These are phyloP conservation scores for Botia kubotai DNA, from an alignment of 2,797 vertebrate genomes.

Conservation along the genomic window DNA sequence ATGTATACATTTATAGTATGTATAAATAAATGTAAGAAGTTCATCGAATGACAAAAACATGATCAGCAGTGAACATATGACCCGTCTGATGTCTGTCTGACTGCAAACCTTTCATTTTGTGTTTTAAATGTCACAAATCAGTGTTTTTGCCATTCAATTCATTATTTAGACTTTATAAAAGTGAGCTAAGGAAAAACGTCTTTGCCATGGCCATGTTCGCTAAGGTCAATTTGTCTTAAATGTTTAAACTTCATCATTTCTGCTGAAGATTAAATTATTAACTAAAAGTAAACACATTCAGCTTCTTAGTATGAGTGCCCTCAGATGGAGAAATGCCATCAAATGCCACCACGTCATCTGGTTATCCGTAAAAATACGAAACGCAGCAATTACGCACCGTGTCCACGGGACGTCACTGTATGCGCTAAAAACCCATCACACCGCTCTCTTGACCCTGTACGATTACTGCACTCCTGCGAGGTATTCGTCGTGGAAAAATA, in stretches of 20 bases:
- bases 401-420: slow-evolving; percentile 35
- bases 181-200: not conserved
- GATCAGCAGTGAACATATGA: not conserved
- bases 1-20: no score
- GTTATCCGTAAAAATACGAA: not conserved
- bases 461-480: no score
- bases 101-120: slow-evolving; percentile 34
- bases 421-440: not conserved
- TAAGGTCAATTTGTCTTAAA: no score
- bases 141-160: slow-evolving; percentile 46
- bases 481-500: no score
- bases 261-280: no score
- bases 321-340: no score
- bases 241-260: no score
- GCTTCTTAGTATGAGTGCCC: no score
- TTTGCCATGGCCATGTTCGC: not conserved
- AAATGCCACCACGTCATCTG: slow-evolving; percentile 31
- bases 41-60: no score
- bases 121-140: slow-evolving; percentile 43
- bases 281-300: no score
- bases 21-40: no score
- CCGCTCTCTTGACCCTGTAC: no score
- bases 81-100: not conserved
- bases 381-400: not conserved
- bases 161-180: slow-evolving; percentile 26